Base-by-base conservation (phyloP, 2,797 vertebrate species). In the Cephalopachus bancanus region DNA sequence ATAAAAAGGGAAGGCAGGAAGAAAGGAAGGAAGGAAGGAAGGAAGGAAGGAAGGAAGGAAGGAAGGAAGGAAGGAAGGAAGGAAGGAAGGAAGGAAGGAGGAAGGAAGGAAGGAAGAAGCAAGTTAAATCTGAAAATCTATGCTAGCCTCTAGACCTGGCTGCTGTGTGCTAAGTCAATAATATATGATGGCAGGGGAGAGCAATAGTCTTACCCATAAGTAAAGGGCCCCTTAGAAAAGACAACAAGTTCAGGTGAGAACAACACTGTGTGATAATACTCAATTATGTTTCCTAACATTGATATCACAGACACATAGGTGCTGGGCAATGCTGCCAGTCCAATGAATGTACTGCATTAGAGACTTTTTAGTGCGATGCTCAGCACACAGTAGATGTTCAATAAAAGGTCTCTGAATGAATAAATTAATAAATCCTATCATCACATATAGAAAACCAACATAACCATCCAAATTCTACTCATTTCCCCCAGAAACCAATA, bases 131-230 rank as follows among this genome's bases (percentile, higher is more conserved):
- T 94, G 67, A 86, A 86, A 64, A 67, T 83, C 88, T 88, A n/a
- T 37, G 76, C 75, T 69, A 85, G 44, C 65, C 67, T 96, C 37
- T 53, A 65, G 71, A 80, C 24, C 30, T 65, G 59, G 57, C 57
- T 96, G 87, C 67, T 95, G 28, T 74, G 62, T 93, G 62, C 90
- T 93, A n/a, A 95, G 93, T 96, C 80, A 87, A 44, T 80, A 95
- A 71, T 55, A 37, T 55, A 59, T 65, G 37, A 37, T 37, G 86
- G 22, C 5, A 49, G 53, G 5, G 55, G 2, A 69, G 26, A 76
- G 49, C 57, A 89, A n/a, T 24, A 64, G 55, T 76, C 86, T 97
- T 76, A 78, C 51, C 22, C 14, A 26, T 76, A 91, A 86, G 75
- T 53, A 89, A 91, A 81, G 53, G 76, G 26, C n/a, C 89, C 71